Evolutionary conservation across 2,888 invertebrate species (phyloP).

Genomic region (Caenorhabditis afra): DNA sequence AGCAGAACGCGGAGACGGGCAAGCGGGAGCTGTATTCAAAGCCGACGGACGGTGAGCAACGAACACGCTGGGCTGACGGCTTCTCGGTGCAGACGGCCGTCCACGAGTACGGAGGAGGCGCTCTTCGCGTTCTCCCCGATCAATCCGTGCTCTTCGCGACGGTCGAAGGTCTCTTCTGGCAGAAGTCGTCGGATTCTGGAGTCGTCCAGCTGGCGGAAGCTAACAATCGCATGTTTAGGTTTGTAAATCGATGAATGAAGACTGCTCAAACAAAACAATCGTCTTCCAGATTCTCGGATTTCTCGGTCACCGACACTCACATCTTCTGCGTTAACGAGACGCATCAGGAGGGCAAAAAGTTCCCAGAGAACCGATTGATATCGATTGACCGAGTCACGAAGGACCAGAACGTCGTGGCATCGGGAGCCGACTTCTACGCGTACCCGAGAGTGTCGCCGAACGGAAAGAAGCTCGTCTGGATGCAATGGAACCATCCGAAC

Average conservation of each 20-base stretch:
- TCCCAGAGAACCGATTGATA: slow-evolving; percentile 64
- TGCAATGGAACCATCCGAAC: slow-evolving; percentile 82
- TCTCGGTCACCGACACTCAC: slow-evolving; percentile 41
- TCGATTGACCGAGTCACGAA: slow-evolving; percentile 59
- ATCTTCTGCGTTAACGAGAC: slow-evolving; percentile 63
- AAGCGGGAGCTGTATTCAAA: slow-evolving; percentile 66
- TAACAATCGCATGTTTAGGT: slow-evolving; percentile 53
- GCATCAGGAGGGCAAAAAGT: slow-evolving; percentile 39
- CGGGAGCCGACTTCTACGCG: slow-evolving; percentile 82
- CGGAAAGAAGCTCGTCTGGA: slow-evolving; percentile 81
- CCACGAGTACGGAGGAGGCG: slow-evolving; percentile 82
- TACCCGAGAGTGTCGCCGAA: slow-evolving; percentile 81
- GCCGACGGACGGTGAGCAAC: slow-evolving; percentile 15
- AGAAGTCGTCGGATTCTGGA: slow-evolving; percentile 40
- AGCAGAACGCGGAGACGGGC: slow-evolving; percentile 70
- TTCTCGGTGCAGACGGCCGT: slow-evolving; percentile 73
- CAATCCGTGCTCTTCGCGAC: slow-evolving; percentile 73
- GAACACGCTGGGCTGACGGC: slow-evolving; percentile 63
- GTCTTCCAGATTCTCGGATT: slow-evolving; percentile 60
- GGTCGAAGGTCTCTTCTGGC: slow-evolving; percentile 59
- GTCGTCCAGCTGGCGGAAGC: slow-evolving; percentile 51
- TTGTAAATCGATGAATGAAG: background rate
- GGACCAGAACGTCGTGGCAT: slow-evolving; percentile 58
- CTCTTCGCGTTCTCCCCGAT: slow-evolving; percentile 78
- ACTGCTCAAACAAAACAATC: background rate